These are phyloP conservation scores for Drosophila rubida DNA, from an alignment of 2,888 invertebrate genomes.

Conservation along the genomic window DNA sequence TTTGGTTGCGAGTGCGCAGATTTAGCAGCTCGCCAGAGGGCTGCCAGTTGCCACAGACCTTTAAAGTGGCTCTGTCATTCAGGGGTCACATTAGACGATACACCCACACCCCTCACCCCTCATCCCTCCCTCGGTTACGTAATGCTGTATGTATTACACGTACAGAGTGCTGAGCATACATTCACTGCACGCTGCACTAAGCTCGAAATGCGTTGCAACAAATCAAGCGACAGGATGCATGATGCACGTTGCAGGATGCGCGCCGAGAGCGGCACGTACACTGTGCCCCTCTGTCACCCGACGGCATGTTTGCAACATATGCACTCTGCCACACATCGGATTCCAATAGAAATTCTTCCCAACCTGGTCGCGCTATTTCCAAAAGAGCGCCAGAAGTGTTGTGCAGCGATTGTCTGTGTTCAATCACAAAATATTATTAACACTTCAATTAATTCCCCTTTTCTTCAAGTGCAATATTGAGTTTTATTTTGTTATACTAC, in stretches of 20 bases:
- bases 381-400: too few relatives aligned
- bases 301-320: too few relatives aligned
- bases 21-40: neutral
- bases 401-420: too few relatives aligned
- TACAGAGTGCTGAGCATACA: neutral
- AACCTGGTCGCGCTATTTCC: too few relatives aligned
- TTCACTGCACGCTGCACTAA: constrained; percentile 17
- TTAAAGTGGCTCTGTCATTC: constrained; percentile 57
- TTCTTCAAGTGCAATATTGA: too few relatives aligned
- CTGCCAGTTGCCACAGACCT: constrained; percentile 6
- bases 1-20: constrained; percentile 5
- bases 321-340: too few relatives aligned
- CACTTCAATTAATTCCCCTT: too few relatives aligned
- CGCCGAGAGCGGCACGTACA: constrained; percentile 26
- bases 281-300: too few relatives aligned
- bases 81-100: constrained; percentile 51
- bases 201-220: constrained; percentile 41
- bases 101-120: constrained; percentile 16
- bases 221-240: constrained; percentile 42
- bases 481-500: too few relatives aligned
- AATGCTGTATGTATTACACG: neutral
- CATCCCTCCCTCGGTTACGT: neutral
- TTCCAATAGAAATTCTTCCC: too few relatives aligned
- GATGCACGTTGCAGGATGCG: constrained; percentile 5
- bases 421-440: too few relatives aligned